These are phyloP conservation scores for Aplysia californica DNA, from an alignment of 1,140 invertebrate species.

Conservation along the genomic window DNA sequence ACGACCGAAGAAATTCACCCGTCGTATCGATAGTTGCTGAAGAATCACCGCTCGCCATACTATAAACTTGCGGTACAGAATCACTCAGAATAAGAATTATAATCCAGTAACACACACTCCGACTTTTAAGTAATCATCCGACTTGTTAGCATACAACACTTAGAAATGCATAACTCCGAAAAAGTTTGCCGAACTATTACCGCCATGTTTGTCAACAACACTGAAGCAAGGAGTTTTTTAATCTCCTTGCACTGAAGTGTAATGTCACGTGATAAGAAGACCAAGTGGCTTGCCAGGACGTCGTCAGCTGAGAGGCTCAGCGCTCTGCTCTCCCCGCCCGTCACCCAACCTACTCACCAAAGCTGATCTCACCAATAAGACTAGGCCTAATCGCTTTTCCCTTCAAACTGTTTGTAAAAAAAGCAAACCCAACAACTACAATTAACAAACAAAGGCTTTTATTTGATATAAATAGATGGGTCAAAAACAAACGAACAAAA, in stretches of 20 bases:
- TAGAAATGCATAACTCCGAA: not conserved
- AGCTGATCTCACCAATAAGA: no score
- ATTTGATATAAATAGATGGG: no score
- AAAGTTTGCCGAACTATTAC: not conserved
- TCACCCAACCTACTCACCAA: no score
- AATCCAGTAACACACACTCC: not conserved
- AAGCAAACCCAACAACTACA: no score
- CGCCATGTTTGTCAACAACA: not conserved
- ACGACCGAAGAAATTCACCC: constrained; percentile 28
- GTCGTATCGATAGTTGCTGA: constrained; percentile 22
- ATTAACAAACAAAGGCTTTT: no score
- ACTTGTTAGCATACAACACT: no score
- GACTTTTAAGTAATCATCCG: not conserved
- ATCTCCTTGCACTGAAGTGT: no score
- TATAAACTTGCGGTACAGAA: not conserved
- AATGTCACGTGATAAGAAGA: not conserved
- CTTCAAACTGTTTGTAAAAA: not conserved
- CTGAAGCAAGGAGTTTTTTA: no score
- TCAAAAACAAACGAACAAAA: no score
- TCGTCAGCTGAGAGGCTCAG: no score
- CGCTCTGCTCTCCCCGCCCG: no score
- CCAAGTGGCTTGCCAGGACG: not conserved
- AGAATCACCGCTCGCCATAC: not conserved
- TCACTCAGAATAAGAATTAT: not conserved
- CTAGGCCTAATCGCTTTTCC: not conserved